Evolutionary conservation across 2,888 invertebrate genomes (phyloP).

Genomic region (Drosophila neonasuta): DNA sequence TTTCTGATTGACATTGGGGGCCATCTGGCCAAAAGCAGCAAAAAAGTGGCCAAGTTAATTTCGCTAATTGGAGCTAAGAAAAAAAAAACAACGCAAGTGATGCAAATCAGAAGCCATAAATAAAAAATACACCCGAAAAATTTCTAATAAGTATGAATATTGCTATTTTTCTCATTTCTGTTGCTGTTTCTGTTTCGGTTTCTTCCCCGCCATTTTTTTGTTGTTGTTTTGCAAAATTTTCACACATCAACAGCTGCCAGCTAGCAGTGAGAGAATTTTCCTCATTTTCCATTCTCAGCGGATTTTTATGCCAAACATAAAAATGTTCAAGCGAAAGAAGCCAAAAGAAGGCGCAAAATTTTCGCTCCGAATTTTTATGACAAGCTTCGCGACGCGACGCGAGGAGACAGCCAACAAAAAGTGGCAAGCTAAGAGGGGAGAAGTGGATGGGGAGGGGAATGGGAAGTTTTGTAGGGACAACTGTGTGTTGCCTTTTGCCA

Average conservation of each 20-base stretch:
- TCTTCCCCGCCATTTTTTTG: constrained; percentile 7
- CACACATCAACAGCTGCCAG: constrained; percentile 67
- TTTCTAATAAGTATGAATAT: constrained; percentile 30
- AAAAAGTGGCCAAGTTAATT: constrained; percentile 46
- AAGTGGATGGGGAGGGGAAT: not conserved
- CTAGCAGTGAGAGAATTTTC: constrained; percentile 38
- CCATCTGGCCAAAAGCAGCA: constrained; percentile 44
- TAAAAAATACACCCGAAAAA: constrained; percentile 25
- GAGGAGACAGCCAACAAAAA: not conserved
- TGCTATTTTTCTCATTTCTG: constrained; percentile 13
- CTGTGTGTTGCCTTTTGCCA: constrained; percentile 41
- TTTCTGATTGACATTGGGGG: constrained; percentile 32
- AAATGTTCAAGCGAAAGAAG: constrained; percentile 27
- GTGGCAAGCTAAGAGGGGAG: not conserved
- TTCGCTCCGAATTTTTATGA: constrained; percentile 59
- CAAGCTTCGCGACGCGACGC: constrained; percentile 5
- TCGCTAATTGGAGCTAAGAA: constrained; percentile 59
- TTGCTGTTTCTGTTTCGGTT: constrained; percentile 3
- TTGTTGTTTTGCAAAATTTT: constrained; percentile 51
- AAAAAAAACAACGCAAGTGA: constrained; percentile 33
- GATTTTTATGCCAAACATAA: constrained; percentile 63
- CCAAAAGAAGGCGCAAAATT: constrained; percentile 57
- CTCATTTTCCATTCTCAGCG: constrained; percentile 45
- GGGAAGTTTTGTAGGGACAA: constrained; percentile 21
- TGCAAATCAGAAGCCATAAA: constrained; percentile 53